phyloP scores from a whole-genome alignment of 2,888 invertebrate species.

The Terebella lapidaria region DNA sequence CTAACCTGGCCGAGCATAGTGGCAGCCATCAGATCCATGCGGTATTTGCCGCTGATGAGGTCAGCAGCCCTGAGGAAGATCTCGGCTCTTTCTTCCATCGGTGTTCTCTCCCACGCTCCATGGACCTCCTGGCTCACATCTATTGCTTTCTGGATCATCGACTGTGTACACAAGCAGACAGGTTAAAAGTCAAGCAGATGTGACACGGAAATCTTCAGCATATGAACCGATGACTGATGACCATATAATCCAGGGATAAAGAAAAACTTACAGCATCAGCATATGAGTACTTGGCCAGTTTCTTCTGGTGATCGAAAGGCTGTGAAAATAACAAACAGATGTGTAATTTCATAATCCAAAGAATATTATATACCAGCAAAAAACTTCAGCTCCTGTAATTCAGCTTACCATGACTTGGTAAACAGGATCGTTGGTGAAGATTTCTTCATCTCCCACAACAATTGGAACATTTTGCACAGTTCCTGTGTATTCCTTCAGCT shows the following conservation, averaged over 20 bases:
- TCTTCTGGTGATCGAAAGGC: conserved; percentile 86
- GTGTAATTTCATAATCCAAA: no score
- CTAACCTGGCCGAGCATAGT: conserved; percentile 88
- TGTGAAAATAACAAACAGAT: conserved; percentile 46
- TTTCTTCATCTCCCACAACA: conserved; percentile 88
- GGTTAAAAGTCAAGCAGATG: no score
- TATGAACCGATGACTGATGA: neutral
- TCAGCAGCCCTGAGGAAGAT: conserved; percentile 75
- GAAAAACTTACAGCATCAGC: conserved; percentile 64
- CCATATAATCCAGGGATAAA: neutral
- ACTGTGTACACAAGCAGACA: conserved; percentile 53
- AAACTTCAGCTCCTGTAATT: no score
- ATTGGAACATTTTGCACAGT: conserved; percentile 84
- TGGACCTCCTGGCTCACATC: conserved; percentile 73
- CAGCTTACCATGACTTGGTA: conserved; percentile 71
- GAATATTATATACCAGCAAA: no score
- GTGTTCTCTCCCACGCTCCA: conserved; percentile 80
- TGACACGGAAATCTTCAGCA: no score
- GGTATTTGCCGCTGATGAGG: conserved; percentile 79
- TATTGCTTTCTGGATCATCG: conserved; percentile 80
- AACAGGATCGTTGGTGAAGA: conserved; percentile 68
- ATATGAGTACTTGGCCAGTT: conserved; percentile 87
- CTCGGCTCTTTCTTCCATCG: conserved; percentile 72
- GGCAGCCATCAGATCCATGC: conserved; percentile 84
- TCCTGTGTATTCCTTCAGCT: conserved; percentile 64